Evolutionary conservation across 92 coral and sea anemone species (phyloP), one percentile per base, ranked within the genome.

Genomic region (Paramuricea clavata): DNA sequence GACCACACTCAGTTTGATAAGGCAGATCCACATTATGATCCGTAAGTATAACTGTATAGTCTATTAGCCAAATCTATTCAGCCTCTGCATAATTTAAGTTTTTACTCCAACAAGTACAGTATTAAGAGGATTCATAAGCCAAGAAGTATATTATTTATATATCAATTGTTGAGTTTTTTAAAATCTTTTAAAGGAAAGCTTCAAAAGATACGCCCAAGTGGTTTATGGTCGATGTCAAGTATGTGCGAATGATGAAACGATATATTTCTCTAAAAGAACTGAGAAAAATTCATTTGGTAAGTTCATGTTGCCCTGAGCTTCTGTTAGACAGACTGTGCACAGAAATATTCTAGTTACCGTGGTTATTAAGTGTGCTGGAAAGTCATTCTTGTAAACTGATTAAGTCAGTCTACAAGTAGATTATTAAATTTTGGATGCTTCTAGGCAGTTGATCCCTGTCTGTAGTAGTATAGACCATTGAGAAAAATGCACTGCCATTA

Each of bases 221-320:
- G 99, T 92, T 86, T 69, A 96, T 96, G 99, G 99, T 97, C 17
- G 99, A 97, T 88, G 98, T 97, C 16, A 92, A 94, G 85, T 97
- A 93, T 87, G 94, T 94, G 2, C 93, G 99, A 25, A 93, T 94
- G 99, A 76, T 92, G 89, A 94, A 97, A 74, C 87, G 98, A 33
- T 94, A 85, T 67, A 93, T 97, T 54, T 87, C 97, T 5, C 88
- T 97, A 21, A 79, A 93, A 44, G 99, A 97, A 82, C 88, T 97
- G 73, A 97, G 90, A 87, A 75, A 73, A 68, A 74, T 94, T 54
- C 91, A 97, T 78, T 87, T 89, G 92, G 94, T 93, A 85, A 60
- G 64, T 54, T 54, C n/a, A n/a, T n/a, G n/a, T n/a, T n/a, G n/a
- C n/a, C n/a, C n/a, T n/a, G n/a, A n/a, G n/a, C n/a, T n/a, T n/a